Evolutionary conservation across 2,888 invertebrate genomes (phyloP).

Genomic region (Xylocampa areola): DNA sequence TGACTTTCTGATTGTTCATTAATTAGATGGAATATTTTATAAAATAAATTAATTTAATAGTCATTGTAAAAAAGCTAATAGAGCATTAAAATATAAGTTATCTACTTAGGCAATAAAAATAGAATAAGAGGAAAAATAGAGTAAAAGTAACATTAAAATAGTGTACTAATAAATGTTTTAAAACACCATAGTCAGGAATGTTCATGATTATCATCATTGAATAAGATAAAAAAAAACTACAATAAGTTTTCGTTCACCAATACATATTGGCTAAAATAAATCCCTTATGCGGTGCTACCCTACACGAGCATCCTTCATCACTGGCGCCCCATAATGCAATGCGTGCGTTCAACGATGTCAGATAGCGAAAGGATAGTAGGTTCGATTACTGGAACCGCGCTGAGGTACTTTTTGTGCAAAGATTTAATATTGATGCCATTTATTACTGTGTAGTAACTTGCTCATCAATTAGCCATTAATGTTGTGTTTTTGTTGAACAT

Average conservation of each 20-base stretch:
- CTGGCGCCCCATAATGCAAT: conserved; percentile 40
- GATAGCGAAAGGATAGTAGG: conserved; percentile 50
- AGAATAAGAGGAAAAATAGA: too few species aligned
- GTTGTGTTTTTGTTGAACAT: conserved; percentile 20
- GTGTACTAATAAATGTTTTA: too few species aligned
- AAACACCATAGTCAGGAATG: too few species aligned
- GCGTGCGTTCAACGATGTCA: conserved; percentile 43
- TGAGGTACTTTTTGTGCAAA: conserved; percentile 32
- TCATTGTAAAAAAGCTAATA: too few species aligned
- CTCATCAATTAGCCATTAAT: conserved; percentile 40
- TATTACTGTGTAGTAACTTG: conserved; percentile 35
- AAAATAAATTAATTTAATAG: too few species aligned
- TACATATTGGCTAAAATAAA: background rate
- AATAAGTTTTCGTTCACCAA: too few species aligned
- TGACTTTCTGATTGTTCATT: too few species aligned
- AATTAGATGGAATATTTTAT: too few species aligned
- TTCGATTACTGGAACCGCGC: conserved; percentile 51
- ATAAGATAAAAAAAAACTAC: too few species aligned
- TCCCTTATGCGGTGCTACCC: conserved; percentile 6
- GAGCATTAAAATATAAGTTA: background rate
- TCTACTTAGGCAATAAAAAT: too few species aligned
- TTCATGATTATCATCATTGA: too few species aligned
- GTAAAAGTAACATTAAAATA: too few species aligned
- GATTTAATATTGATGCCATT: conserved; percentile 47
- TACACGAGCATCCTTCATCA: conserved; percentile 27